phyloP scores from a whole-genome alignment of 2,888 invertebrate species.

The Macropis europaea region DNA sequence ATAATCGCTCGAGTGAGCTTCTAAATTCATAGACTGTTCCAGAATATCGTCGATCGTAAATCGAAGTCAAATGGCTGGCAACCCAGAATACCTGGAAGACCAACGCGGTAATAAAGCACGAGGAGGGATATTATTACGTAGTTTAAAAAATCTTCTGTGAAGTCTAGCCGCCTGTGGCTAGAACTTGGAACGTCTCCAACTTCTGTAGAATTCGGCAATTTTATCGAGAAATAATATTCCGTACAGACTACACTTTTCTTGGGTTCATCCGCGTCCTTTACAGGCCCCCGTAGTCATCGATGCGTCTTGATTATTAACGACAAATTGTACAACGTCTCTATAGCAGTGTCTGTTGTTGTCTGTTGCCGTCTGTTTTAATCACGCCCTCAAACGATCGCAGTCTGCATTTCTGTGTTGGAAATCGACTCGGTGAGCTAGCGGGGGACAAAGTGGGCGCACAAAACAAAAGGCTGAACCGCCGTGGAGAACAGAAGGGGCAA shows the following conservation, averaged over 20 bases:
- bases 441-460: slow-evolving; percentile 25
- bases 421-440: slow-evolving; percentile 33
- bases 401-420: slow-evolving; percentile 34
- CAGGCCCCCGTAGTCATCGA: too few relatives aligned
- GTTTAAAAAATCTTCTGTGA: slow-evolving; percentile 39
- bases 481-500: slow-evolving; percentile 50
- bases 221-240: slow-evolving; percentile 41
- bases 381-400: too few relatives aligned
- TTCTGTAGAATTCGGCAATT: slow-evolving; percentile 40
- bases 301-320: too few relatives aligned
- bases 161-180: slow-evolving; percentile 30
- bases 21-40: background rate
- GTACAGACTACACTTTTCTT: too few relatives aligned
- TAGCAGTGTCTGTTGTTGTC: too few relatives aligned
- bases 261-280: too few relatives aligned
- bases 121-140: slow-evolving; percentile 12
- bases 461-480: slow-evolving; percentile 45
- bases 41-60: too few relatives aligned
- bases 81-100: background rate
- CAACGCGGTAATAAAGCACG: background rate
- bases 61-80: background rate
- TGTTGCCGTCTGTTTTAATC: too few relatives aligned
- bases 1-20: background rate
- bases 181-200: slow-evolving; percentile 54
- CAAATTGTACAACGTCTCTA: background rate